Evolutionary conservation across 2,797 vertebrate species (phyloP).

Genomic region (Psittacula echo): DNA sequence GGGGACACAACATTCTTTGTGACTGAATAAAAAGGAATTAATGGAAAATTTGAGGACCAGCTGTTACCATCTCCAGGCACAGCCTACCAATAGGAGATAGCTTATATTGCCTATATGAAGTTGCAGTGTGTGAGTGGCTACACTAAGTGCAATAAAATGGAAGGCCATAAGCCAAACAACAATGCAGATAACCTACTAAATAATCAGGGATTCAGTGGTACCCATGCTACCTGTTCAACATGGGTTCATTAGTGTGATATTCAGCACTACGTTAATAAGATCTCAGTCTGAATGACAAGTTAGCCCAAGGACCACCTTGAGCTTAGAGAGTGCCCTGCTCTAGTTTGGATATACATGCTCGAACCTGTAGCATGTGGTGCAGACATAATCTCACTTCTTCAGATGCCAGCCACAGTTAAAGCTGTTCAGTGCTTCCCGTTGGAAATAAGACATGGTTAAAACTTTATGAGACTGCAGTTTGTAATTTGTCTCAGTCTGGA

Average conservation of each 20-base stretch:
- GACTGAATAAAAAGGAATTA: neutral
- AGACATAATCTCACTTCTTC: neutral
- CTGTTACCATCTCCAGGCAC: neutral
- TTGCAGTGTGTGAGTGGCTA: neutral
- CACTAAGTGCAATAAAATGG: neutral
- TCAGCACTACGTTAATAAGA: neutral
- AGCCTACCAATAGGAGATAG: neutral
- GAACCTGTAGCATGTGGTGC: neutral
- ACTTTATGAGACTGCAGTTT: neutral
- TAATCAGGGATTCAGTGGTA: neutral
- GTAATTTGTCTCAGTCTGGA: neutral
- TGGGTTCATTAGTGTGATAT: neutral
- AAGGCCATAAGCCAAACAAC: neutral
- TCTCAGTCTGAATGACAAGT: neutral
- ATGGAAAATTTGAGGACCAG: neutral
- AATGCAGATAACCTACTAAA: neutral
- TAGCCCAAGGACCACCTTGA: neutral
- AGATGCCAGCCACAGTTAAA: neutral
- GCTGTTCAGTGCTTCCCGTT: neutral
- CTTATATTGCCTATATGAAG: neutral
- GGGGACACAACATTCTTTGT: neutral
- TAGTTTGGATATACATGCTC: neutral
- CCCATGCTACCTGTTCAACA: neutral
- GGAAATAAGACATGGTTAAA: neutral
- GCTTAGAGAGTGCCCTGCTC: neutral